Base-by-base conservation (phyloP, 2,888 invertebrate species). In the Chalcis sispes region DNA sequence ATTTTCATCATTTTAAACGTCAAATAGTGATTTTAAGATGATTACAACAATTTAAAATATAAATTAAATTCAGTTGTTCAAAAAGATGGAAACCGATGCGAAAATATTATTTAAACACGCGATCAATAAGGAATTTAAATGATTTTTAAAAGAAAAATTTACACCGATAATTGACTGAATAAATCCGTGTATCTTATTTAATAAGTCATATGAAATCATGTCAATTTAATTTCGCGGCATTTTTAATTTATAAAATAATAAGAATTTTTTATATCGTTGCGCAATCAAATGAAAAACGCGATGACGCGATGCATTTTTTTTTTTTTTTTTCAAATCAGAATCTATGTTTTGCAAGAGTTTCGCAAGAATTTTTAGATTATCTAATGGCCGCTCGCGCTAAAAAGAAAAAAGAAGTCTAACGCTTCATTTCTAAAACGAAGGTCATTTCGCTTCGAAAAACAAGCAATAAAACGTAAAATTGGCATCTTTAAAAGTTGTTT, bases 341-440 rank as follows among this genome's bases (percentile, higher is more conserved):
- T 56, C 27, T 32, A 64, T 61, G 56, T 58, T 64, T 75, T 75
- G 32, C 48, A 66, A 71, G 40, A 56, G 27, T 67, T 76, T 65
- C 18, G 15, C 46, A 62, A 66, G 73, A 69, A 77, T 77, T 73
- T 66, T 40, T 4, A 59, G 65, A 73, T 73, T 73, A 77, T 73
- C 73, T 66, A 54, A 70, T 29, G 54, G 18, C 20, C 32, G 56
- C 56, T n/a, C n/a, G n/a, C n/a, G n/a, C n/a, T n/a, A n/a, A n/a
- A n/a, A n/a, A n/a, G n/a, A 40, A 73, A 70, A 54, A 73, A 77
- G 66, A 77, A 70, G 42, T 25, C 32, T 64, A 15, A 40, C 62
- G 18, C 65, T 73, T 73, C 65, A 73, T 65, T 77, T 73, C 70
- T 73, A 77, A 73, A 77, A 54, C 65, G 70, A 73, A 70, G 77